Evolutionary conservation across 2,797 vertebrate genomes (phyloP).

Genomic region (Anniella stebbinsi): DNA sequence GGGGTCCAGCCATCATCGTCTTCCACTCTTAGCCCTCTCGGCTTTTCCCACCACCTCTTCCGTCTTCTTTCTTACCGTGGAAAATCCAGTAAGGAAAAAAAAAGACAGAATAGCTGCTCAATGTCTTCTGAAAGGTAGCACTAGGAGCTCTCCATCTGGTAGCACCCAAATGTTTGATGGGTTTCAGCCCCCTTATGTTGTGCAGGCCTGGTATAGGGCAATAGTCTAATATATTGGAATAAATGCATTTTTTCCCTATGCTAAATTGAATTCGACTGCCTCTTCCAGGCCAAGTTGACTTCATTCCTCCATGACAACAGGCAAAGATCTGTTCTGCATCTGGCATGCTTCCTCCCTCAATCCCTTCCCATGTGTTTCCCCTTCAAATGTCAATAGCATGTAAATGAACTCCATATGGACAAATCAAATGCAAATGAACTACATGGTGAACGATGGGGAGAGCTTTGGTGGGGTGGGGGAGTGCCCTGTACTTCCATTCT

Average conservation of each 20-base stretch:
- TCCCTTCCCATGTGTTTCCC: neutral
- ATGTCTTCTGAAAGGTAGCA: no score
- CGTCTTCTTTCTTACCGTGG: no score
- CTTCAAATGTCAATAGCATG: conserved; percentile 65
- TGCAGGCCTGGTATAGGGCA: neutral
- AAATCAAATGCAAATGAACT: conserved; percentile 63
- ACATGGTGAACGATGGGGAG: conserved; percentile 35
- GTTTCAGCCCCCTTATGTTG: neutral
- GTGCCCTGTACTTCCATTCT: neutral
- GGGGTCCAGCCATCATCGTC: no score
- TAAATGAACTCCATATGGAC: conserved; percentile 67
- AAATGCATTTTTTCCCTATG: conserved; percentile 44
- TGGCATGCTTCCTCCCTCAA: conserved; percentile 48
- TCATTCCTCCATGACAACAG: conserved; percentile 61
- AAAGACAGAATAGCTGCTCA: no score
- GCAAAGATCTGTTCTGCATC: conserved; percentile 55
- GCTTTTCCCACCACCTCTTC: no score
- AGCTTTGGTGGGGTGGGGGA: neutral
- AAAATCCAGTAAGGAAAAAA: no score
- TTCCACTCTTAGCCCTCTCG: no score
- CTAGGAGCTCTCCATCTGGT: no score
- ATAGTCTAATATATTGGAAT: neutral
- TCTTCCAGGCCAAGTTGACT: conserved; percentile 61
- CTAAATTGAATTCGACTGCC: conserved; percentile 57
- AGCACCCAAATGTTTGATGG: no score